These are phyloP conservation scores for Petrosia ficiformis DNA, from an alignment of 37 sponge, comb jelly and placozoan species.

Conservation along the genomic window DNA sequence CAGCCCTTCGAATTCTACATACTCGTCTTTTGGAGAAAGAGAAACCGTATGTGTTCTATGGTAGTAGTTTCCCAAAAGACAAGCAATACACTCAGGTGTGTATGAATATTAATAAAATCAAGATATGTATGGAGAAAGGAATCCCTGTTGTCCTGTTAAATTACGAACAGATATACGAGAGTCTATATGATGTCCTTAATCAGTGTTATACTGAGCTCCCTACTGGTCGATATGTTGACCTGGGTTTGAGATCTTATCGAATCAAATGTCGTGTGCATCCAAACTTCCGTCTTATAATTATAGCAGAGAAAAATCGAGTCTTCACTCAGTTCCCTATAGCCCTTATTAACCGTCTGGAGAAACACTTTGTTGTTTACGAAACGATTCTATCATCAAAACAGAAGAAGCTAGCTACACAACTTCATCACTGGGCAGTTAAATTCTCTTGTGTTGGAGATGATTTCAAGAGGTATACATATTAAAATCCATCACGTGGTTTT, in stretches of 20 bases:
- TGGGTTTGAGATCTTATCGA: background rate
- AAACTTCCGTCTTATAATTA: slow-evolving; percentile 6
- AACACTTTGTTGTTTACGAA: slow-evolving; percentile 1
- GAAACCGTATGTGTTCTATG: slow-evolving; percentile 27
- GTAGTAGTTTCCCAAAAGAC: slow-evolving; percentile 55
- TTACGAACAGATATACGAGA: slow-evolving; percentile 51
- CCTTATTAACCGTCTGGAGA: slow-evolving; percentile 7
- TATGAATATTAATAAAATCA: slow-evolving; percentile 43
- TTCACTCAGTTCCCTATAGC: background rate
- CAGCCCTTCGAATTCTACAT: slow-evolving; percentile 81
- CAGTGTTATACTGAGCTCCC: slow-evolving; percentile 24
- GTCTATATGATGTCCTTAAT: slow-evolving; percentile 57
- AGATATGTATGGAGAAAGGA: slow-evolving; percentile 40
- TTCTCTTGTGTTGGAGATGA: slow-evolving; percentile 6
- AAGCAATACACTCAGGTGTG: slow-evolving; percentile 55
- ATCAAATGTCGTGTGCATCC: background rate
- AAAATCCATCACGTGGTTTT: background rate
- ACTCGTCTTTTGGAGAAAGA: background rate
- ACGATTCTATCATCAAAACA: background rate
- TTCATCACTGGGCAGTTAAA: slow-evolving; percentile 4
- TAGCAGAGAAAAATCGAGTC: background rate
- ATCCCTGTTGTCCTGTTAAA: slow-evolving; percentile 33
- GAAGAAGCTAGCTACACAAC: background rate
- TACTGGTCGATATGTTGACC: slow-evolving; percentile 12
- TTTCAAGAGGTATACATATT: background rate